phyloP scores from a whole-genome alignment of 1,140 invertebrate species.

The Orchestia grillus region DNA sequence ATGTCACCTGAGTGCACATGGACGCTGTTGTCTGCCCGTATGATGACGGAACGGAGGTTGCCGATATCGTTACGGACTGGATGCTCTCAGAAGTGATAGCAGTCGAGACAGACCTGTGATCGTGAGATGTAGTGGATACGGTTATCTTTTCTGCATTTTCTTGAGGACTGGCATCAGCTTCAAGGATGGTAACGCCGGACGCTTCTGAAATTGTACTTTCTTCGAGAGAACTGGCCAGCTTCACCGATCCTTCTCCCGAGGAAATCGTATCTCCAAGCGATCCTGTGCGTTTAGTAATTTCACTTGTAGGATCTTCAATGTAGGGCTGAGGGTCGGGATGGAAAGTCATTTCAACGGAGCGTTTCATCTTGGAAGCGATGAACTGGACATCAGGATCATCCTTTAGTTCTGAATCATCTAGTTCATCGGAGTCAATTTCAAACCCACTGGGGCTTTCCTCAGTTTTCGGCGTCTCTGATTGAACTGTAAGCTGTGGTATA shows the following conservation, averaged over 20 bases:
- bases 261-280: background rate
- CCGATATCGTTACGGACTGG: constrained; percentile 74
- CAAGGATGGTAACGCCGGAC: constrained; percentile 71
- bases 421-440: constrained; percentile 70
- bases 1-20: constrained; percentile 75
- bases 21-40: constrained; percentile 72
- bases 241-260: background rate
- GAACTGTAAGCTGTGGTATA: constrained; percentile 67
- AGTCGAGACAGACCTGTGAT: constrained; percentile 67
- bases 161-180: background rate
- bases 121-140: constrained; percentile 69
- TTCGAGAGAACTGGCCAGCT: constrained; percentile 59
- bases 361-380: constrained; percentile 78
- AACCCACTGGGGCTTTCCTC: constrained; percentile 68
- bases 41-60: constrained; percentile 71
- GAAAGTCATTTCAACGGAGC: constrained; percentile 91
- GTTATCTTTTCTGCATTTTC: constrained; percentile 59
- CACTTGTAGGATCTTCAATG: constrained; percentile 67
- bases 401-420: constrained; percentile 71
- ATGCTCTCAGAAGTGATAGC: constrained; percentile 59
- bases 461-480: constrained; percentile 66
- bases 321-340: constrained; percentile 77
- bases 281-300: constrained; percentile 60
- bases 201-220: constrained; percentile 72
- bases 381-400: constrained; percentile 63